These are phyloP conservation scores for Aptenodytes patagonicus DNA, from an alignment of 2,113 vertebrate genomes.

Conservation along the genomic window DNA sequence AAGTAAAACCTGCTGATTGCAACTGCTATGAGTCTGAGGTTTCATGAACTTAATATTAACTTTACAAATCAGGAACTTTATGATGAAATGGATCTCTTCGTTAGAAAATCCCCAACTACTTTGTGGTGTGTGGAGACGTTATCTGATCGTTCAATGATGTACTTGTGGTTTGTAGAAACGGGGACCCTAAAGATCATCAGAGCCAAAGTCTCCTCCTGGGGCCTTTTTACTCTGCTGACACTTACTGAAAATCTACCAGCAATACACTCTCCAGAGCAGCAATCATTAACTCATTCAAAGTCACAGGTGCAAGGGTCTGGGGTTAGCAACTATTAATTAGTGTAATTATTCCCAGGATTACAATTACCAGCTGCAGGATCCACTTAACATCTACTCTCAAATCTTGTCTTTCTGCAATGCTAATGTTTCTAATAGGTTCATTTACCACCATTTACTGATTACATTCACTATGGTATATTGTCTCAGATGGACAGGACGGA, in stretches of 20 bases:
- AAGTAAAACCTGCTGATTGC: background rate
- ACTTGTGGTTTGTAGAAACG: slow-evolving; percentile 82
- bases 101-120: slow-evolving; percentile 56
- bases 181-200: slow-evolving; percentile 76
- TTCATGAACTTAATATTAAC: slow-evolving; percentile 51
- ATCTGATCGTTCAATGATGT: slow-evolving; percentile 83
- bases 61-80: slow-evolving; percentile 60
- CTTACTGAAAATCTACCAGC: slow-evolving; percentile 76
- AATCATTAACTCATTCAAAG: slow-evolving; percentile 69
- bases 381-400: slow-evolving; percentile 84
- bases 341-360: slow-evolving; percentile 89
- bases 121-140: slow-evolving; percentile 75
- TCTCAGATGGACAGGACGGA: slow-evolving; percentile 81
- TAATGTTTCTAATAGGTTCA: slow-evolving; percentile 80
- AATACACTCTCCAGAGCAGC: slow-evolving; percentile 51
- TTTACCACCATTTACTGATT: slow-evolving; percentile 88
- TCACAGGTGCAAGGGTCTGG: slow-evolving; percentile 66
- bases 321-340: slow-evolving; percentile 94
- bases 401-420: slow-evolving; percentile 76
- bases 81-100: slow-evolving; percentile 77
- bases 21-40: slow-evolving; percentile 1
- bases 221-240: slow-evolving; percentile 84
- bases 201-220: slow-evolving; percentile 73
- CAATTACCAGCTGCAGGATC: slow-evolving; percentile 90
- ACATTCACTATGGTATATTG: slow-evolving; percentile 80